phyloP scores from a whole-genome alignment of 2,797 vertebrate species.

The Microctenopoma stevenorrisi region DNA sequence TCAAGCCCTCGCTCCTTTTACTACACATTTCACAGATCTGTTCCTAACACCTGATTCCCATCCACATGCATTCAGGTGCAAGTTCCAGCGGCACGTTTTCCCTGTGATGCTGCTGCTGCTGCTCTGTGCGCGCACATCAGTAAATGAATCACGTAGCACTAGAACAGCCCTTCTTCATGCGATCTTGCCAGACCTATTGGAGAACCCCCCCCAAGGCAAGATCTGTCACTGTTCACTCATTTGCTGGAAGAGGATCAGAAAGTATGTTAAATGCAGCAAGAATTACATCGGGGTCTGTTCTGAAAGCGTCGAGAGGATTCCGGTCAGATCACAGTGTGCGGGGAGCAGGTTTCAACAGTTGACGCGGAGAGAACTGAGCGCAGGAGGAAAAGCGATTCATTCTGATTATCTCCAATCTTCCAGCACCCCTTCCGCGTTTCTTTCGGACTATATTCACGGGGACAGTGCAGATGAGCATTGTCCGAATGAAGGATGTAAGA shows the following conservation, averaged over 20 bases:
- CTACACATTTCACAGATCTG: slow-evolving; percentile 64
- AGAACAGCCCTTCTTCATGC: slow-evolving; percentile 84
- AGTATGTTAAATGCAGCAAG: slow-evolving; percentile 79
- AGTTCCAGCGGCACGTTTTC: slow-evolving; percentile 71
- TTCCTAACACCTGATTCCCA: slow-evolving; percentile 67
- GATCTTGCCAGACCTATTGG: slow-evolving; percentile 82
- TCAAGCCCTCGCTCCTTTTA: slow-evolving; percentile 41
- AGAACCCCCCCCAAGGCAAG: slow-evolving; percentile 70
- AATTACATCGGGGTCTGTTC: slow-evolving; percentile 63
- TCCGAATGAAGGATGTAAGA: slow-evolving; percentile 76
- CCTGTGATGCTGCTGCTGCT: slow-evolving; percentile 56
- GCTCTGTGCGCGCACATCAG: slow-evolving; percentile 80
- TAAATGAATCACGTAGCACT: slow-evolving; percentile 85
- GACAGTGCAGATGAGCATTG: slow-evolving; percentile 66
- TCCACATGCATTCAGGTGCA: slow-evolving; percentile 73
- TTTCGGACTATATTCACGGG: slow-evolving; percentile 29
- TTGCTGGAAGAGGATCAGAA: slow-evolving; percentile 81
- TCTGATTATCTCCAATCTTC: slow-evolving; percentile 75
- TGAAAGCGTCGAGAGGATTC: slow-evolving; percentile 78
- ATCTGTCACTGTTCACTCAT: slow-evolving; percentile 84
- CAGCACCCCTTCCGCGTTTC: slow-evolving; percentile 32
- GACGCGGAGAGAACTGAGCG: slow-evolving; percentile 79
- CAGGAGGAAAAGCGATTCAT: slow-evolving; percentile 75
- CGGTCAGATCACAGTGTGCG: slow-evolving; percentile 69
- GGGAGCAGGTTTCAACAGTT: slow-evolving; percentile 82